Base-by-base conservation (phyloP, 2,888 invertebrate species). In the Anarsia innoxiella region DNA sequence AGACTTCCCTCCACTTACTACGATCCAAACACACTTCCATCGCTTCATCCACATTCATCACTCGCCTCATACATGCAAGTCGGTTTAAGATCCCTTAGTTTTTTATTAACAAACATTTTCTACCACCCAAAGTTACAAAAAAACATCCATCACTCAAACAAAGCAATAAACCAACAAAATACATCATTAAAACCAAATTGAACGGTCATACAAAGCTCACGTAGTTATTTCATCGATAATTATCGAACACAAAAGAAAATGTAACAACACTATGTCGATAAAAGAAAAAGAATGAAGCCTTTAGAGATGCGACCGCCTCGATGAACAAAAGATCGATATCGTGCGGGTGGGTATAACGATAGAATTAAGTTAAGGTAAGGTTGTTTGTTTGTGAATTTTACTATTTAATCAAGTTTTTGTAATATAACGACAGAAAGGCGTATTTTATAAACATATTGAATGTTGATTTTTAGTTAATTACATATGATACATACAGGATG, bases 251-350 rank as follows among this genome's bases (percentile, higher is more conserved):
- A 65, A 64, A 59, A 42, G 47, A 52, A 52, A 57, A 51, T 53
- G 59, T 58, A 62, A 66, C 66, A 65, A 50, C 66, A 66, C 60
- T 64, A 63, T 26, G 19, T 33, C 51, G 30, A 45, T 48, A 51
- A 47, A 45, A 49, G 52, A 49, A 50, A 14, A 14, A 63, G 61
- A 55, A 50, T 36, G 47, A 12, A 15, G 25, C 42, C 42, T 40
- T 42, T 59, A 62, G 23, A 63, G 67, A 59, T 51, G 62, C 45
- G 63, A 62, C 9, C 23, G 27, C 23, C 26, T 27, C 14, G 59
- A 53, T 54, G 45, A 8, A 58, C 54, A 59, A 62, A 57, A 57
- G 64, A 57, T 55, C 53, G 39, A 46, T 59, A 65, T 70, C 60
- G 54, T 35, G 32, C 46, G 51, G 54, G 46, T 56, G 50, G 45